Base-by-base conservation (phyloP, 1,140 invertebrate genomes). In the Paralvinella palmiformis region DNA sequence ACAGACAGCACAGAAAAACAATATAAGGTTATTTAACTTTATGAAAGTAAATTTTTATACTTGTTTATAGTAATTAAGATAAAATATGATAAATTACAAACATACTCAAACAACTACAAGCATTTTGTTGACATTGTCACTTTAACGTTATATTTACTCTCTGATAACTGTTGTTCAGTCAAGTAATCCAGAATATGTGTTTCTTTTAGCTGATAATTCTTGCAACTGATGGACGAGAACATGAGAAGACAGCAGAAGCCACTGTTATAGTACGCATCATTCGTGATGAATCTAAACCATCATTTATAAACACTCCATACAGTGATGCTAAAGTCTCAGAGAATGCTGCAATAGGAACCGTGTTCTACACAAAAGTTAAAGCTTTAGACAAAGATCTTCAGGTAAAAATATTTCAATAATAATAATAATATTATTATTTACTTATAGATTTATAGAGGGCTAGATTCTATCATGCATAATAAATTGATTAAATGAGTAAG, bases 321-420 rank as follows among this genome's bases (percentile, higher is more conserved):
- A 74, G 75, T 58, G 41, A 63, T 4, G 53, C 37, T 24, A 64
- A 56, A 0, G 72, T 79, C 24, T 67, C 68, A 7, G 77, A 79
- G 57, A 76, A 69, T 31, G 70, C 68, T 48, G 27, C 59, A 7
- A 36, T 72, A 24, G 72, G 72, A 2, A 22, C 66, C 22, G 62
- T 35, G 3, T 63, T 63, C 62, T 63, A 63, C 36, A 29, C 29
- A 0, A 63, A 57, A 36, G 22, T 63, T 15, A 29, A 41, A 6
- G 62, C 62, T 13, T 17, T 13, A 1, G 50, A 55, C 32, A 57
- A 27, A 15, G 50, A 63, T 33, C 17, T 63, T 4, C 62, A 63
- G 62, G 62, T 63, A 32, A 22, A 20, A 27, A 7, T 20, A 2
- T 22, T 29, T n/a, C 6, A 27, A n/a, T 20, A n/a, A 13, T 15